These are phyloP conservation scores for Heliconius aoede DNA, from an alignment of 2,888 invertebrate species.

Conservation along the genomic window DNA sequence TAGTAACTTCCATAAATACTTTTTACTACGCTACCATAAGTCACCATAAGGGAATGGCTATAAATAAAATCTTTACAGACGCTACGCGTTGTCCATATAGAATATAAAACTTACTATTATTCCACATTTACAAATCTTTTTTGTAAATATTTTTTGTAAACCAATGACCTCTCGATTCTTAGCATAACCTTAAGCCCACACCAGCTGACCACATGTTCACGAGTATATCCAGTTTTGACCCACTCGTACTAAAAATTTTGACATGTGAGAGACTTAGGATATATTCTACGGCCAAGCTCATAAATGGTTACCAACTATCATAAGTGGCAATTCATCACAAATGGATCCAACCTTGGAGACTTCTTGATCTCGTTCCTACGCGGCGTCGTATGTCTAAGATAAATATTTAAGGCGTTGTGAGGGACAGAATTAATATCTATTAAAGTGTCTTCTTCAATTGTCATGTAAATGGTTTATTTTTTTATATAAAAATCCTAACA, in stretches of 20 bases:
- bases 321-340: constrained; percentile 73
- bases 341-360: constrained; percentile 80
- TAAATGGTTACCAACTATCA: constrained; percentile 52
- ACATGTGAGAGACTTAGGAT: constrained; percentile 38
- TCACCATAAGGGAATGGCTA: constrained; percentile 58
- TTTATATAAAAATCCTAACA: background rate
- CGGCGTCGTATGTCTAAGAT: constrained; percentile 67
- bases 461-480: constrained; percentile 47
- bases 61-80: constrained; percentile 74
- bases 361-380: constrained; percentile 78
- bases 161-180: constrained; percentile 68
- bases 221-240: constrained; percentile 3
- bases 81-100: constrained; percentile 70
- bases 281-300: constrained; percentile 43
- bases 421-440: constrained; percentile 61
- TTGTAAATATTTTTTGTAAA: constrained; percentile 56
- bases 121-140: constrained; percentile 46
- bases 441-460: constrained; percentile 53
- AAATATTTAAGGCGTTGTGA: constrained; percentile 60
- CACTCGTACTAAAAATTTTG: constrained; percentile 19
- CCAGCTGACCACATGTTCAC: background rate
- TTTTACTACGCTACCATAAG: constrained; percentile 52
- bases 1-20: constrained; percentile 44
- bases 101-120: constrained; percentile 56
- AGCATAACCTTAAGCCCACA: constrained; percentile 43